These are phyloP conservation scores for Abrostola tripartita DNA, from an alignment of 2,888 invertebrate species.

Conservation along the genomic window DNA sequence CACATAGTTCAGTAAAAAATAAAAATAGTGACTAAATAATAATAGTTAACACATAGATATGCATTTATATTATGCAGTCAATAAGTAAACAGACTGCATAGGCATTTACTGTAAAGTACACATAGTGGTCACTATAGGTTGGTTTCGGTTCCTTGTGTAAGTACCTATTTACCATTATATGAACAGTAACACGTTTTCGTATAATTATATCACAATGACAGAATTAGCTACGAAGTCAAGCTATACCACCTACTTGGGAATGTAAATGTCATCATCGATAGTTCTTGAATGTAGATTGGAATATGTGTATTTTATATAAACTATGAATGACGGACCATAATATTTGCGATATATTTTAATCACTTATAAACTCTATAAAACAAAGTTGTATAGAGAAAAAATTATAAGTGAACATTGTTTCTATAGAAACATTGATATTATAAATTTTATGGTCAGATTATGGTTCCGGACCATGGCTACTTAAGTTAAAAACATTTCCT, in stretches of 20 bases:
- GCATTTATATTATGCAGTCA: slow-evolving; percentile 57
- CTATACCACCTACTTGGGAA: slow-evolving; percentile 45
- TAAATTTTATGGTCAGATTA: slow-evolving; percentile 33
- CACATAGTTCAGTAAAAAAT: slow-evolving; percentile 51
- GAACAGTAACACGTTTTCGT: slow-evolving; percentile 47
- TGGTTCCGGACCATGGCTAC: slow-evolving; percentile 18
- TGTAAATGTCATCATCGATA: slow-evolving; percentile 44
- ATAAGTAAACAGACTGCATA: slow-evolving; percentile 50
- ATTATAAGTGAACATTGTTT: slow-evolving; percentile 37
- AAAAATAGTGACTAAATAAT: slow-evolving; percentile 59
- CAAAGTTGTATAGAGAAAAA: slow-evolving; percentile 36
- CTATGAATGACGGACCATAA: slow-evolving; percentile 16
- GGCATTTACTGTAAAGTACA: slow-evolving; percentile 54
- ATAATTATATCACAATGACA: slow-evolving; percentile 57
- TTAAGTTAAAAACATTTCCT: slow-evolving; percentile 29
- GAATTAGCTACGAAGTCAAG: slow-evolving; percentile 53
- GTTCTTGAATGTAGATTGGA: slow-evolving; percentile 30
- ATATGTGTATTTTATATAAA: slow-evolving; percentile 26
- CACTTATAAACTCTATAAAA: slow-evolving; percentile 36
- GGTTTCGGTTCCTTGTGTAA: slow-evolving; percentile 56
- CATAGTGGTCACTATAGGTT: slow-evolving; percentile 52
- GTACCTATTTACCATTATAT: slow-evolving; percentile 33
- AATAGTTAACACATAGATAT: slow-evolving; percentile 59
- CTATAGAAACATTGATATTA: slow-evolving; percentile 30
- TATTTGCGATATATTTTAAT: slow-evolving; percentile 42